These are phyloP conservation scores for Entomobrya proxima DNA, from an alignment of 2,888 invertebrate genomes.

Conservation along the genomic window DNA sequence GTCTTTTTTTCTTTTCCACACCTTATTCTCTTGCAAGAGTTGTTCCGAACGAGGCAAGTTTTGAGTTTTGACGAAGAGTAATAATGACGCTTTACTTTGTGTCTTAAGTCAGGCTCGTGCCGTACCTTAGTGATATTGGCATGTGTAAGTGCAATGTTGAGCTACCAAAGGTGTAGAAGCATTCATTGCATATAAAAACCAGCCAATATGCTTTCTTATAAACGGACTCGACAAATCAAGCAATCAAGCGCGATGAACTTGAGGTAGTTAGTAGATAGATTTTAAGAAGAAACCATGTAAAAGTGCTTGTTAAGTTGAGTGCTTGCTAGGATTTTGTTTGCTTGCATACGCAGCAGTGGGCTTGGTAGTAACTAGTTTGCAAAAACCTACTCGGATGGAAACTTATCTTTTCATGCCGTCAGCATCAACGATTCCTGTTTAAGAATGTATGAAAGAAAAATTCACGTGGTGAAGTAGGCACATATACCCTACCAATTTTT, in stretches of 20 bases:
- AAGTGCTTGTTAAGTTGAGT: too few relatives aligned
- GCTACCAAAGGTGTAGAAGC: background rate
- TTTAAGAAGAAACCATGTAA: too few relatives aligned
- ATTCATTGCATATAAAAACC: background rate
- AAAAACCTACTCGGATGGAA: constrained; percentile 32
- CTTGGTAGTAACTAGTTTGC: background rate
- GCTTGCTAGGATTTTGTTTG: too few relatives aligned
- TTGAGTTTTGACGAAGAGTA: background rate
- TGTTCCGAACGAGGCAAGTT: background rate
- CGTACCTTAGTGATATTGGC: background rate
- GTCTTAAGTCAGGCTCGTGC: background rate
- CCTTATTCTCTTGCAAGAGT: constrained; percentile 34
- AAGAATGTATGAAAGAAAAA: background rate
- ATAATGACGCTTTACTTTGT: background rate
- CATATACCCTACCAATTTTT: background rate
- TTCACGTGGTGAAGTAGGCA: background rate
- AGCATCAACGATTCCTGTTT: constrained; percentile 23
- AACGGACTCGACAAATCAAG: background rate
- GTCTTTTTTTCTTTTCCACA: constrained; percentile 31
- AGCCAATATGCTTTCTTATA: background rate
- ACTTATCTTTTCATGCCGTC: constrained; percentile 31
- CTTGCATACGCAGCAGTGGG: background rate
- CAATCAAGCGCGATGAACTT: background rate
- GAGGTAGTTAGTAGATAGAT: background rate
- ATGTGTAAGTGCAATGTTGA: background rate